A percentile compares a stretch with the other conserved stretches of the same genome.
Conservation (phyloP, 1,140 invertebrate species). For the Sitobion miscanthi region DNA sequence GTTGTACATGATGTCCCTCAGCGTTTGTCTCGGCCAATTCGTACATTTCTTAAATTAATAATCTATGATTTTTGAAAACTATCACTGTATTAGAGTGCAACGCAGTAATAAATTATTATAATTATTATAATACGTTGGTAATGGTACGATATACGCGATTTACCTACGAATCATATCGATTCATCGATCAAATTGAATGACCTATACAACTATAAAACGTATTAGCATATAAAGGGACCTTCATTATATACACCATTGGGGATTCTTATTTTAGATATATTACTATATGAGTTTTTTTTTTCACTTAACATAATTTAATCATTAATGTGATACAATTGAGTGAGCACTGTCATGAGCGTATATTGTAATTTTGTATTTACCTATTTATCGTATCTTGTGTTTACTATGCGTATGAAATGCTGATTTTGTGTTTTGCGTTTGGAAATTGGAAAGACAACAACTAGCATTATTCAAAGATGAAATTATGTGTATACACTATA, state of each 20-base stretch:
- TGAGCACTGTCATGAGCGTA: no score
- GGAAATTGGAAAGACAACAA: background rate
- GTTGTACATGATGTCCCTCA: background rate
- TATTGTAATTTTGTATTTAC: background rate
- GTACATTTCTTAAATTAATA: background rate
- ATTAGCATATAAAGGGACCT: background rate
- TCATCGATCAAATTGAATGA: background rate
- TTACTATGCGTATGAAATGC: background rate
- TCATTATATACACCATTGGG: no score
- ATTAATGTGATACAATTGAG: background rate
- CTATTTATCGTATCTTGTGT: background rate
- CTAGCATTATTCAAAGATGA: no score
- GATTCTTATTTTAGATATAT: background rate
- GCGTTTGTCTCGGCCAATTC: background rate
- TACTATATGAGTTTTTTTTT: background rate
- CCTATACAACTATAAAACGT: background rate
- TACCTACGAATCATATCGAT: background rate
- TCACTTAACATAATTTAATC: background rate
- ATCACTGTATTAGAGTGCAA: background rate
- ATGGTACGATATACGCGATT: background rate
- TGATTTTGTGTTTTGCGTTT: no score
- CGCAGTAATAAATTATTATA: no score
- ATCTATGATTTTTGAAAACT: background rate
- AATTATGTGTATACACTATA: no score
- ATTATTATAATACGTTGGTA: background rate